Percentiles rank a stretch among this genome's conserved stretches.
phyloP scores from a whole-genome alignment of 2,113 vertebrate genomes.

The Cryptomyrus ogoouensis region DNA sequence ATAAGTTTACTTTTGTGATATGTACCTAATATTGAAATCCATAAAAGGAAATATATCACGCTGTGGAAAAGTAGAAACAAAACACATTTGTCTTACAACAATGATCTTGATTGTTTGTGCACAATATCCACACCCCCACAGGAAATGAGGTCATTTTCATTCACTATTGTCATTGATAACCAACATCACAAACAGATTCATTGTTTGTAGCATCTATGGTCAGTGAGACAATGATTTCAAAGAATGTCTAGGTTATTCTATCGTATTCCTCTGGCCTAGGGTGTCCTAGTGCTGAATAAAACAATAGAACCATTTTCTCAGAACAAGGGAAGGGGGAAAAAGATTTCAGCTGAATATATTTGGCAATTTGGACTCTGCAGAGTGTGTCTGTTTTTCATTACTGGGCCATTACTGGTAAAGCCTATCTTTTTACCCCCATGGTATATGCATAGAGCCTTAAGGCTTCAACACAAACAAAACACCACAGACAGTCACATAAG shows the following conservation, averaged over 20 bases:
- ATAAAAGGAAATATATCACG: neutral
- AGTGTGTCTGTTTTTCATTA: neutral
- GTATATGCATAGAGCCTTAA: neutral
- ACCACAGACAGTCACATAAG: neutral
- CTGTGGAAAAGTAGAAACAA: neutral
- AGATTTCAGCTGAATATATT: conserved; percentile 3
- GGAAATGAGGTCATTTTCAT: conserved; percentile 14
- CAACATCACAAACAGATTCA: neutral
- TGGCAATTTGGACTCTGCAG: neutral
- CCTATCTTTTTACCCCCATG: neutral
- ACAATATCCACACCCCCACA: neutral
- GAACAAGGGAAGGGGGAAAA: conserved; percentile 1
- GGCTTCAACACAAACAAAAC: neutral
- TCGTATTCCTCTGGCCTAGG: neutral
- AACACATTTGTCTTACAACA: neutral
- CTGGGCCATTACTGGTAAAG: neutral
- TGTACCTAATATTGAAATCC: neutral
- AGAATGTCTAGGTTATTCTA: neutral
- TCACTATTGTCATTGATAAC: neutral
- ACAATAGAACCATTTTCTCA: conserved; percentile 12
- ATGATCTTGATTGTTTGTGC: neutral
- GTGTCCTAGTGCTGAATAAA: neutral
- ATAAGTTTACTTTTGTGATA: neutral
- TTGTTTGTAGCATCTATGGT: neutral
- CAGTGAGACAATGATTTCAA: conserved; percentile 14